Base-by-base conservation (phyloP, 2,113 vertebrate genomes). In the Lucifuga dentata region DNA sequence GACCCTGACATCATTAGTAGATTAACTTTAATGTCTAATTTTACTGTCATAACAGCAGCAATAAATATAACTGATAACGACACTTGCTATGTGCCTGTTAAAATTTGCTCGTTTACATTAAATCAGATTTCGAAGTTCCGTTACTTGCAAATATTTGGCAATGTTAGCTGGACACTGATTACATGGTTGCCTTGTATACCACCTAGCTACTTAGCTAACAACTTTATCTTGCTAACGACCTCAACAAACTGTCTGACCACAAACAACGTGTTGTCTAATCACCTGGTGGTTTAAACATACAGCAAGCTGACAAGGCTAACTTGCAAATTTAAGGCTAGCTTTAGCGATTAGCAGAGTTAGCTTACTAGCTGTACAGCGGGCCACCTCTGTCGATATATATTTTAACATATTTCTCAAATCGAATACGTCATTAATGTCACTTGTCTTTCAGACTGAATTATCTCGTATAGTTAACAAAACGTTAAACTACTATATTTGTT, bases 271-370 rank as follows among this genome's bases (percentile, higher is more conserved):
- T n/a, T n/a, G n/a, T n/a, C n/a, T n/a, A n/a, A n/a, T n/a, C n/a
- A n/a, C n/a, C n/a, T n/a, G 1, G 5, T 48, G 16, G 35, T 58
- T 62, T 44, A 59, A 67, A 70, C 32, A 57, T 8, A 33, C 5
- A 68, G 15, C 15, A 15, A 8, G 36, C 7, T 6, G 67, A 48
- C 36, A 21, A 20, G 5, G 67, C 58, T 62, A 78, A 79, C 61
- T 67, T 70, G 40, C 17, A 19, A 46, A 64, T 58, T 39, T 12
- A 50, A 11, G 24, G 53, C 50, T 78, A 77, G 61, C 53, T 65
- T 8, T 17, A 26, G 39, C 67, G 8, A 38, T 33, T 60, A 75
- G 49, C 71, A 11, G 9, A 53, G 48, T 50, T 77, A 79, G 52
- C 84, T 26, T 13, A 20, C 23, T 57, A 64, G 57, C 57, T 48